Base-by-base conservation (phyloP, 2,888 invertebrate genomes). In the Epirrhoe tristata region DNA sequence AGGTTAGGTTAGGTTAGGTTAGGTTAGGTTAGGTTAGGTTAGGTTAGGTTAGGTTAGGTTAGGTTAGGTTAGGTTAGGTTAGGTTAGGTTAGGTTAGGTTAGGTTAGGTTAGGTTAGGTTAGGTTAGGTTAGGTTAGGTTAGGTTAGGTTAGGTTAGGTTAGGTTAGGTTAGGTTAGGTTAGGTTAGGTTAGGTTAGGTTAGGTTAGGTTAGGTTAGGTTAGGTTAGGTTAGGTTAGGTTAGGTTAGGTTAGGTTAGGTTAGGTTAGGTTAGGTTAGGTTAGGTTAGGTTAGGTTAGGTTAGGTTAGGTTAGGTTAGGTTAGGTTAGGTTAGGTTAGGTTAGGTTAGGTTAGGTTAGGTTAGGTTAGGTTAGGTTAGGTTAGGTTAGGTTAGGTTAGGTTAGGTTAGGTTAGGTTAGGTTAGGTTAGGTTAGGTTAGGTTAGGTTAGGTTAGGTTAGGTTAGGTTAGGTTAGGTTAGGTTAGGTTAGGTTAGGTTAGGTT, bases 301-400 rank as follows among this genome's bases (percentile, higher is more conserved):
- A 67, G 71, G 72, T 68, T 73, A 69, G 70, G 71, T 68, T 73
- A 70, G 71, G 74, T 74, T 72, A 74, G 74, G 72, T 72, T 74
- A 74, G 74, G 74, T 74, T 72, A 72, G 74, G 72, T 74, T 74
- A 74, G 72, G 71, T 74, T 72, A 71, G 72, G 72, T 74, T 74
- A 74, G 72, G 72, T 71, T 71, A 74, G 74, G 60, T 56, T 60
- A 64, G 61, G 63, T 63, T 58, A 63, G 63, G 67, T 67, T 63
- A 67, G 63, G 67, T 59, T 63, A 67, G 63, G 62, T 59, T 62
- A 59, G 63, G 62, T 59, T 67, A 59, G 63, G 58, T 58, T 51
- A 43, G 58, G 54, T 53, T 54, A 60, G 58, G 66, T 61, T 65
- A 71, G 67, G 67, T 66, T 66, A 67, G 70, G 70, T 68, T 68